Evolutionary conservation across 2,113 vertebrate genomes (phyloP).

Genomic region (Archilochus colubris): DNA sequence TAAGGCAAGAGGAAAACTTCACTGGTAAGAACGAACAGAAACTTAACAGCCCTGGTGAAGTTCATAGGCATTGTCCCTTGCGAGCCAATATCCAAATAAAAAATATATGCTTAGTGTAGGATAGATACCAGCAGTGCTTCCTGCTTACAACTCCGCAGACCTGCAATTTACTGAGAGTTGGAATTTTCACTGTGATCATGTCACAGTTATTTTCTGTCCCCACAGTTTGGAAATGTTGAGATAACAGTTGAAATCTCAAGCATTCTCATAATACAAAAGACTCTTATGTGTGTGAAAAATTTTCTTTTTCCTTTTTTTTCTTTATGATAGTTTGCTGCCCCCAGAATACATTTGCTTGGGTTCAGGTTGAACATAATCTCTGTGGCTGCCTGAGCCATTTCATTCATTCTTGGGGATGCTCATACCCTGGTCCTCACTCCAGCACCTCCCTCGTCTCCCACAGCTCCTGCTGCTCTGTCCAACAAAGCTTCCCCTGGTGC

Average conservation of each 20-base stretch:
- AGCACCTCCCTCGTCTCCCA: neutral
- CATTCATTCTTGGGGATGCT: neutral
- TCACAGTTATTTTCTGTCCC: neutral
- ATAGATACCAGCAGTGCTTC: neutral
- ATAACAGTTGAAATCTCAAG: neutral
- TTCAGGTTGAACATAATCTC: neutral
- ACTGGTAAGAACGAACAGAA: neutral
- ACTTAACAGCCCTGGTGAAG: neutral
- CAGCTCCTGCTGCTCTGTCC: neutral
- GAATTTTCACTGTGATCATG: neutral
- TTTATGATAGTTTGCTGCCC: neutral
- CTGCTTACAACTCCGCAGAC: neutral
- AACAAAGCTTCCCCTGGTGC: neutral
- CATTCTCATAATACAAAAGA: neutral
- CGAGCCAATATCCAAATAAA: neutral
- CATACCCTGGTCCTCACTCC: neutral
- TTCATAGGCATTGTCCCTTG: neutral
- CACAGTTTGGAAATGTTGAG: neutral
- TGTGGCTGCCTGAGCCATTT: neutral
- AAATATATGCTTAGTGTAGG: neutral
- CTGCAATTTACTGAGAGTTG: neutral
- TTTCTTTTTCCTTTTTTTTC: neutral
- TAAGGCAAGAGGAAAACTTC: neutral
- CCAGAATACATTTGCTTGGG: neutral
- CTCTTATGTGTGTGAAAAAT: neutral